Evolutionary conservation across 1,140 invertebrate species (phyloP), one percentile per base, ranked within the genome.

Genomic region (Solenopsis fugax): DNA sequence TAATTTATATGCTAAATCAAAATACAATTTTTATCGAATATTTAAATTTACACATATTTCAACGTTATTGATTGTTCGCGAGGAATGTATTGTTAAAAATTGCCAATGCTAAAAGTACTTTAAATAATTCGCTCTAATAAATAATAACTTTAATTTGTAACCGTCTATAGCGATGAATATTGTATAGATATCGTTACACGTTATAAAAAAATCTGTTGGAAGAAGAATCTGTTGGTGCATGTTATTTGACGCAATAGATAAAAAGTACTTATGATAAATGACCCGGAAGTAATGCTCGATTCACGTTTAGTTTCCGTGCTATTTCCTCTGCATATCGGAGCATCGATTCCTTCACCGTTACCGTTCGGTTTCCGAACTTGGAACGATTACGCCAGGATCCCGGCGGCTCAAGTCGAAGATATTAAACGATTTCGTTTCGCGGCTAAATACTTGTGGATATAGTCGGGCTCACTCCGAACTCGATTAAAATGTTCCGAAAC

Each of bases 401-500:
- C 34, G 50, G 37, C 16, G 50, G 65, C 41, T 81, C 65, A 45
- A 72, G 21, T 72, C 65, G 65, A 81, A 71, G 65, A 81, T 81
- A 81, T 81, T 81, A 81, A 81, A 81, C 65, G 78, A 81, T 81
- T 81, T 81, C 78, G 48, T 71, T 81, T 72, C 16, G 78, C 78
- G 50, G 37, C 50, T 81, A 81, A 81, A 81, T 81, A 81, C 78
- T 81, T 56, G 64, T 34, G 50, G 65, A 12, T 58, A 56, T 81
- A 81, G 52, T 56, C 78, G 65, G 21, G 65, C 50, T 71, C 50
- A 18, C 65, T 56, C 21, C 65, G 50, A 81, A 81, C 78, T 81
- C 78, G 78, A 81, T 81, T 81, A 81, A 81, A 81, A 81, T 81
- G 78, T 72, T 81, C 78, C 50, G 65, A 71, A 81, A 81, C 78